Conservation (phyloP, 2,797 vertebrate species). For the Gymnocypris eckloni region DNA sequence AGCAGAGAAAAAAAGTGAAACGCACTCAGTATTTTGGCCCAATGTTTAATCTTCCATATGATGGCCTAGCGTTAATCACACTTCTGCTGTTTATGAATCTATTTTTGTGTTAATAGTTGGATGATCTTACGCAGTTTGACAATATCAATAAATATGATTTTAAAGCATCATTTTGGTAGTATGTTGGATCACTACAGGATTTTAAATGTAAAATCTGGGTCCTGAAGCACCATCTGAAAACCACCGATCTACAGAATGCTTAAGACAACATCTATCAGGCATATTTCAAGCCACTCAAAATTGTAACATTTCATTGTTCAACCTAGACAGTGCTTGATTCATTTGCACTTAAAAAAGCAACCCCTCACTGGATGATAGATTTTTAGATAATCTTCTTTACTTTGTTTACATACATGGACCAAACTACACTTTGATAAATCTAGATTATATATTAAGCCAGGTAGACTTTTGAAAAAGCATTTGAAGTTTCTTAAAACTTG, state of each 20-base stretch:
- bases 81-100: background rate
- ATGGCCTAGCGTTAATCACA: background rate
- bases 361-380: constrained; percentile 14
- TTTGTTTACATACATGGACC: constrained; percentile 63
- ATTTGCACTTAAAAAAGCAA: background rate
- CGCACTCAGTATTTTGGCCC: background rate
- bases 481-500: background rate
- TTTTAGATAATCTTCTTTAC: constrained; percentile 56
- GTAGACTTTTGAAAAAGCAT: background rate
- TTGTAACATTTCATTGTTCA: background rate
- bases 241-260: background rate
- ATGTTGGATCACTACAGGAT: background rate
- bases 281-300: background rate
- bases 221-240: background rate
- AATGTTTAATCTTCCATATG: background rate
- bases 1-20: background rate
- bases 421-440: constrained; percentile 57
- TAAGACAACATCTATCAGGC: background rate
- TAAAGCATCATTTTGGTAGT: background rate
- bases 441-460: constrained; percentile 64
- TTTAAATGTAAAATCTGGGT: background rate
- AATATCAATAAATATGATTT: background rate
- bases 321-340: background rate
- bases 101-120: background rate
- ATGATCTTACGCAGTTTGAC: background rate